Evolutionary conservation across 2,888 invertebrate species (phyloP), one percentile per base, ranked within the genome.

Genomic region (Aradus depressus): DNA sequence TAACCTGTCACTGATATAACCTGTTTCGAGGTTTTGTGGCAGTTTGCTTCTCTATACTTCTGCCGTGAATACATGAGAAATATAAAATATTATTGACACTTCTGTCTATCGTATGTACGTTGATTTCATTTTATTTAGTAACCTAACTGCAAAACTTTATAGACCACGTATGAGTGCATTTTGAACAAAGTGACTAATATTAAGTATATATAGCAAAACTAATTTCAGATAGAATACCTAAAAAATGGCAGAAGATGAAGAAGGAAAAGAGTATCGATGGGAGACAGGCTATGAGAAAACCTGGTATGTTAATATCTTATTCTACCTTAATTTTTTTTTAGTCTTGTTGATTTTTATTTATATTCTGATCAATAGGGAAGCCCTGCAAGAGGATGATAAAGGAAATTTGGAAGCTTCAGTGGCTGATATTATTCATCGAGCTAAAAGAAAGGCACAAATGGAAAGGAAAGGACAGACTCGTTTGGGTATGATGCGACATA

Each of bases 401-500:
- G 97, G 96, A 0, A 75, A 91, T 60, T 73, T 97, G 62, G 91
- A 93, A 66, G 79, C 87, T 16, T 82, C 90, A 18, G 85, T 97
- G 47, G 85, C 89, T 1, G 92, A 93, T 62, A 84, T 91, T 59
- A 85, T 96, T 48, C 87, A 89, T 64, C 84, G 85, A 65, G 90
- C 91, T 0, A 88, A 87, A 66, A 75, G 90, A 26, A 84, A 84
- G 65, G 74, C 85, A 0, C 79, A 81, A 55, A 73, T 77, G 28
- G 77, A 82, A 37, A 80, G 82, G 57, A 75, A 76, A 54, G 77
- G 81, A 6, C 85, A 88, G 57, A 82, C 90, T 37, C 79, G 92
- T 51, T 76, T 98, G 26, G 97, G 97, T 31, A 97, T 97, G 93
- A 98, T 98, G 97, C 76, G 98, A 42, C 96, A 98, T 69, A 68